Base-by-base conservation (phyloP, 2,888 invertebrate species). In the Leistus spinibarbis region DNA sequence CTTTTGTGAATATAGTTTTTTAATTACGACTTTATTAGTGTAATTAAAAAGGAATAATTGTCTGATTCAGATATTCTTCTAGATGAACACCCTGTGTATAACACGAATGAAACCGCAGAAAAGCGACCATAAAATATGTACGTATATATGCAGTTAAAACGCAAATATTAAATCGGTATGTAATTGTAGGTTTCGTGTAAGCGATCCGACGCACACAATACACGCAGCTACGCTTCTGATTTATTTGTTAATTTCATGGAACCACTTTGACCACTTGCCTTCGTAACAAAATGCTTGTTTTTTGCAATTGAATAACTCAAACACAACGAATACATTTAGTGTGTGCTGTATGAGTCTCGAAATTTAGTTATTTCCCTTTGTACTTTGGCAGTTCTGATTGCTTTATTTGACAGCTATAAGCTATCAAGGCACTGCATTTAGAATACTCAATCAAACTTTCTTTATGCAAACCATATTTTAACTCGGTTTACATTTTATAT, bases 61-160 rank as follows among this genome's bases (percentile, higher is more conserved):
- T 13, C 40, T 40, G 13, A 40, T 40, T 13, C 40, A 10, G 13
- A 40, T 40, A 40, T 1, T 0, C 40, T 40, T 40, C 0, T 13
- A 40, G 40, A 7, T 40, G 40, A 13, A 40, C 40, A 40, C 13
- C 40, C 40, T 40, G 77, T 78, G 69, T 79, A 78, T 78, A 79
- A 77, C 77, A 81, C 76, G 79, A 80, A 83, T 81, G 82, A 83
- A 84, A 83, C 80, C 79, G 79, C 82, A 40, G 40, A 40, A 40
- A 40, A 13, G 10, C 40, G 13, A 40, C 40, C n/a, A n/a, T n/a
- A n/a, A n/a, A n/a, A n/a, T 40, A 7, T 40, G 40, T 40, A 24
- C n/a, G n/a, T n/a, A 56, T 16, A 57, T 7, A 16, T 57, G 7
- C 13, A n/a, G 4, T 13, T 57, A 19, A 20, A 19, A 57, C 57